Conservation (phyloP, 2,797 vertebrate genomes). For the Malacoctenus gilli region DNA sequence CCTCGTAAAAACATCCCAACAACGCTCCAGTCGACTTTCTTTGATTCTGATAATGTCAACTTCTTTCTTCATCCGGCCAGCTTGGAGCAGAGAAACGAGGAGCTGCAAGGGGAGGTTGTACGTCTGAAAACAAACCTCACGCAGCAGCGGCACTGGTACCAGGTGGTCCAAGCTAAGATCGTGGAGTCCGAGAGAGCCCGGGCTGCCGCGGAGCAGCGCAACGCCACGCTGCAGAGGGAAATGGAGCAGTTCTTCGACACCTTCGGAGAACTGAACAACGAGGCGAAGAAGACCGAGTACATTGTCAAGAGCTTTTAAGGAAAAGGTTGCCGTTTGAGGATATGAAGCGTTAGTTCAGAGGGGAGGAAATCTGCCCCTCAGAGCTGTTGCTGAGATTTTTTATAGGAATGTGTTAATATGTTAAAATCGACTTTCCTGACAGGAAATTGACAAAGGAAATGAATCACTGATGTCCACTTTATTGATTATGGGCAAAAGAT, state of each 20-base stretch:
- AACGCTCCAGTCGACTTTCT: no score
- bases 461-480: conserved; percentile 68
- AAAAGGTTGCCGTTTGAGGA: conserved; percentile 11
- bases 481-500: conserved; percentile 64
- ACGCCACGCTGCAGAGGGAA: conserved; percentile 78
- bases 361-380: no score
- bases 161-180: conserved; percentile 72
- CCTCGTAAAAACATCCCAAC: no score
- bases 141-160: conserved; percentile 77
- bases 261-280: conserved; percentile 80
- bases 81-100: conserved; percentile 80
- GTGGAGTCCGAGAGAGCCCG: conserved; percentile 71
- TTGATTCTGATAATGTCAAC: no score
- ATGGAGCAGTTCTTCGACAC: conserved; percentile 84
- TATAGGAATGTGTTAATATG: background rate
- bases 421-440: background rate
- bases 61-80: conserved; percentile 49
- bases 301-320: conserved; percentile 82
- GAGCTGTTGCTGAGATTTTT: background rate
- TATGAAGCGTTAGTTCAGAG: conserved; percentile 9
- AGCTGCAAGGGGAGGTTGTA: conserved; percentile 72
- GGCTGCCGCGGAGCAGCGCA: conserved; percentile 73
- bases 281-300: conserved; percentile 80
- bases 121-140: conserved; percentile 72
- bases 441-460: conserved; percentile 16